Evolutionary conservation across 2,888 invertebrate genomes (phyloP).

Genomic region (Hylaea fasciaria): DNA sequence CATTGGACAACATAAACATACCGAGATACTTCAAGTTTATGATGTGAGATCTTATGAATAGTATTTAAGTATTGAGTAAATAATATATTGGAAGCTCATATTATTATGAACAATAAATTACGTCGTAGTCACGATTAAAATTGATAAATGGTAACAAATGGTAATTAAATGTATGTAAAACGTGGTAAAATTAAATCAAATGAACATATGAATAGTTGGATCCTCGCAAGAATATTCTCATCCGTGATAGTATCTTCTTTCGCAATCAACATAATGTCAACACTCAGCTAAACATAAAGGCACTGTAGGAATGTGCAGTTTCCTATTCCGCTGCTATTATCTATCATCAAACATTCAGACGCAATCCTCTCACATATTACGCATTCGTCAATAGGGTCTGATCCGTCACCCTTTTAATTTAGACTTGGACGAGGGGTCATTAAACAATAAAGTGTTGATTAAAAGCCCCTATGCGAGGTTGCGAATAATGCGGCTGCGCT

Average conservation of each 20-base stretch:
- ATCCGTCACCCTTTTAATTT: slow-evolving; percentile 85
- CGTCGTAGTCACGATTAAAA: no score
- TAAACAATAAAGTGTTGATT: slow-evolving; percentile 86
- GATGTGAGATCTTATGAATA: no score
- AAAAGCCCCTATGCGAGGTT: slow-evolving; percentile 83
- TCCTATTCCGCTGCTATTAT: slow-evolving; percentile 55
- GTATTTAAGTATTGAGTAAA: no score
- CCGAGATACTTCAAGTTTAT: no score
- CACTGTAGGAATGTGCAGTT: slow-evolving; percentile 4
- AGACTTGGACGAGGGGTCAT: slow-evolving; percentile 82
- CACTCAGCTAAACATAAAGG: neutral
- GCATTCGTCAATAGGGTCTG: slow-evolving; percentile 82
- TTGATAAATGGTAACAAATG: no score
- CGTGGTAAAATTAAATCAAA: neutral
- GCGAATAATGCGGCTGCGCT: slow-evolving; percentile 76
- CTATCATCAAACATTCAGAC: slow-evolving; percentile 75
- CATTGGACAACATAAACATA: no score
- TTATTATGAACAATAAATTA: no score
- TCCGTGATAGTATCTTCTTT: neutral
- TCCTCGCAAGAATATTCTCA: neutral
- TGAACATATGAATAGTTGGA: no score
- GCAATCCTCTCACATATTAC: slow-evolving; percentile 77
- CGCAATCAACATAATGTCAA: neutral
- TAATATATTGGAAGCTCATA: no score
- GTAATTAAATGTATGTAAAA: neutral